A percentile compares a stretch with the other conserved stretches of the same genome.
Evolutionary conservation across 1,140 invertebrate genomes (phyloP).

Genomic region (Rhopalosiphum padi): DNA sequence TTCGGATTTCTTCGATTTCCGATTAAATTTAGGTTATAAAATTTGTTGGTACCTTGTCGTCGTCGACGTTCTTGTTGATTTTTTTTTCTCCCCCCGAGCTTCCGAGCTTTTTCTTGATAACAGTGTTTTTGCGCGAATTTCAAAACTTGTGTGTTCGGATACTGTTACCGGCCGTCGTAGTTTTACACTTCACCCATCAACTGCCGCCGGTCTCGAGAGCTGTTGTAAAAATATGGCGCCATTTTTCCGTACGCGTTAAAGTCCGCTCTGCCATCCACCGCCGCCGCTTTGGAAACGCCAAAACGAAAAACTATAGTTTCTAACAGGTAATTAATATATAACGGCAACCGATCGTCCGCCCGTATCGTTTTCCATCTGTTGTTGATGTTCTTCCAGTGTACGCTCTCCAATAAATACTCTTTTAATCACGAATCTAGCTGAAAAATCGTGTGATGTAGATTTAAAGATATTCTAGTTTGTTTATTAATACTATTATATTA

Average conservation of each 20-base stretch:
- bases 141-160: background rate
- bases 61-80: background rate
- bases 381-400: background rate
- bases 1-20: conserved; percentile 1
- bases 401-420: background rate
- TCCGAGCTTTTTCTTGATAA: conserved; percentile 48
- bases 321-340: background rate
- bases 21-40: conserved; percentile 51
- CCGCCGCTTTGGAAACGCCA: background rate
- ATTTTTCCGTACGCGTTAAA: background rate
- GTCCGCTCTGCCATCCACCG: background rate
- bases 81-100: conserved; percentile 14
- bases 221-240: conserved; percentile 36
- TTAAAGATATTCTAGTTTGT: background rate
- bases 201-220: background rate
- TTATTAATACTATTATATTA: background rate
- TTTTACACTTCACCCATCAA: background rate
- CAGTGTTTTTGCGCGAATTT: conserved; percentile 51
- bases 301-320: background rate
- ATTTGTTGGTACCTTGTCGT: conserved; percentile 17
- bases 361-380: background rate
- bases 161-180: background rate
- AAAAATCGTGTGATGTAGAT: background rate
- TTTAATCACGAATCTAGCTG: background rate
- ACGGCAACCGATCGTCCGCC: background rate